Evolutionary conservation across 2,797 vertebrate species (phyloP), one percentile per base, ranked within the genome.

Genomic region (Oreochromis grahami): DNA sequence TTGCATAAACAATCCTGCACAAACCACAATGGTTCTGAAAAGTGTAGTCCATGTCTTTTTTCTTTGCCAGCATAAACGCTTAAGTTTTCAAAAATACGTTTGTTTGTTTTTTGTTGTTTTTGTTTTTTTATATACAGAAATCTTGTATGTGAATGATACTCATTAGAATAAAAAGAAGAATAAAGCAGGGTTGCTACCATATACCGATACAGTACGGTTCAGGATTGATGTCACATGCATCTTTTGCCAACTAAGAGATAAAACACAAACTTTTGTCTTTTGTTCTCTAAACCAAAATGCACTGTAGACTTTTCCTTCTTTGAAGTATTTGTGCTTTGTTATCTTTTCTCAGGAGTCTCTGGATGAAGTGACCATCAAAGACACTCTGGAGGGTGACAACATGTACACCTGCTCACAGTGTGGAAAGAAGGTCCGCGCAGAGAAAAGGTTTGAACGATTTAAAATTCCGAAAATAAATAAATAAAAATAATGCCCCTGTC

Each of bases 341-440:
- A 1, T 65, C 5, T 58, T 9, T 38, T 0, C 38, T 8, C 88
- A 99, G 98, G 98, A 99, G 84, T 99, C 98, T 91, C 96, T 99
- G 92, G 98, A 99, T 86, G 98, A 99, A 96, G 98, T 99, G 89
- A 99, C 98, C 65, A 99, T 99, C 93, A 99, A 99, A 90, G 98
- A 99, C 93, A 99, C 98, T 1, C 94, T 99, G 93, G 98, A 99
- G 95, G 98, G 98, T 29, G 98, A 99, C 96, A 99, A 99, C 95
- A 99, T 99, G 98, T 99, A 99, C 95, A 99, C 98, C 1, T 99
- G 98, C 94, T 99, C 98, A 26, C 98, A 99, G 92, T 99, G 98
- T 55, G 98, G 98, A 14, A 99, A 98, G 96, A 99, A 99, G 95
- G 98, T 99, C 65, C 96, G 98, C 14, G 98, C 98, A 19, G 98